Percentiles rank a stretch among this genome's conserved stretches.
phyloP scores from a whole-genome alignment of 92 coral and sea anemone genomes.

The Desmophyllum pertusum region DNA sequence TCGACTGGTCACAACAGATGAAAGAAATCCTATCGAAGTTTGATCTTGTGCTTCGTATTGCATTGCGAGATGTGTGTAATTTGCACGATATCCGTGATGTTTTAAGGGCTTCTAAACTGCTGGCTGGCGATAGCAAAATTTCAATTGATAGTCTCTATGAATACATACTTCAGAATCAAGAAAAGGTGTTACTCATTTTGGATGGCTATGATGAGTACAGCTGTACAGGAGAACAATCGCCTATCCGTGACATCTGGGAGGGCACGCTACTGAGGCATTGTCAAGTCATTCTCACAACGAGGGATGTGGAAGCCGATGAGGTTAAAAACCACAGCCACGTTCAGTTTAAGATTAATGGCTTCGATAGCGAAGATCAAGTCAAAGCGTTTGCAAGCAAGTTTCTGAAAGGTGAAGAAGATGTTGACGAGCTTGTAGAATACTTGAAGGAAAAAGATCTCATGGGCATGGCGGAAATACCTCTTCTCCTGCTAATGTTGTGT shows the following conservation, averaged over 20 bases:
- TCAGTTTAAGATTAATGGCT: background rate
- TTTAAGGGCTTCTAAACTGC: constrained; percentile 1
- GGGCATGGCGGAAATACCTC: constrained; percentile 3
- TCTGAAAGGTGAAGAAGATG: background rate
- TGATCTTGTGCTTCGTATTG: constrained; percentile 14
- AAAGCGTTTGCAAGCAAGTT: background rate
- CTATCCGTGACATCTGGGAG: constrained; percentile 3
- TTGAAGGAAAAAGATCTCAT: background rate
- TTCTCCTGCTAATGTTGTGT: background rate
- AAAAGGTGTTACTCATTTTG: constrained; percentile 4
- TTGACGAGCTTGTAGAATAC: background rate
- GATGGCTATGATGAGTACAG: constrained; percentile 27
- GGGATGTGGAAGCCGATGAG: background rate
- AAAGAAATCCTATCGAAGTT: background rate
- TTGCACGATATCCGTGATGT: background rate
- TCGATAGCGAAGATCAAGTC: background rate
- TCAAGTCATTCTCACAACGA: background rate
- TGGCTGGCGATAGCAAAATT: background rate
- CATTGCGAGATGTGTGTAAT: constrained; percentile 1
- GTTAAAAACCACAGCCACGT: background rate
- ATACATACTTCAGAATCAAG: background rate
- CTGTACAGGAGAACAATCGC: background rate
- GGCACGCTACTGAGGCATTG: background rate
- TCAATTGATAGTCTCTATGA: background rate
- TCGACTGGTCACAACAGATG: background rate